Base-by-base conservation (phyloP, 2,113 vertebrate species). In the Pelecanoides urinatrix region DNA sequence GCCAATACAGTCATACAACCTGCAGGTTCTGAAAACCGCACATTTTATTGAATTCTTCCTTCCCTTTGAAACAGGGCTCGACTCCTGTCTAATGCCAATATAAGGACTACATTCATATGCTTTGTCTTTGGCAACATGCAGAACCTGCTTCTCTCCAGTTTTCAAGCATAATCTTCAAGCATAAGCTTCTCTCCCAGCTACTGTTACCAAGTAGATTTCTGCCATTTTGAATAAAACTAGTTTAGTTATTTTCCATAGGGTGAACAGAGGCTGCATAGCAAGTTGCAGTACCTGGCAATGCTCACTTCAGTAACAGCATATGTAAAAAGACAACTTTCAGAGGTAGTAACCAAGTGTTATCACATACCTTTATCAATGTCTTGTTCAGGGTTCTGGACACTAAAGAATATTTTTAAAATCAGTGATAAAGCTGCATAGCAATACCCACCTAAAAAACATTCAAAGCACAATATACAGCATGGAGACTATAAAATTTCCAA, bases 241-340 rank as follows among this genome's bases (percentile, higher is more conserved):
- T 38, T 49, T 38, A 32, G 16, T 56, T 81, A 27, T 72, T 67
- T 71, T 62, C 75, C n/a, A 16, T 1, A 10, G 4, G 26, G 38
- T 0, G 0, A 70, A 53, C 0, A 1, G 22, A 77, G 20, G 53
- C 36, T 30, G 13, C 21, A 25, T 12, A 36, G 47, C 50, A 68
- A 59, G 36, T 9, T 52, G 59, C 34, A 26, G 40, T 22, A 50
- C 10, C 34, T 50, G 59, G 25, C 21, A 72, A 77, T 3, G 13
- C 8, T 86, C 29, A 23, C 27, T 59, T 66, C 10, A 22, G 27
- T 22, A 72, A 55, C 23, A 78, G 29, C 17, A 58, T 5, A 56
- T 6, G 32, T 8, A 63, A 20, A 63, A 13, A 4, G 7, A 32
- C 34, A 78, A n/a, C 55, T 67, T 88, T 23, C 25, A 56, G 65